Base-by-base conservation (phyloP, 1,140 invertebrate species). In the Tachypleus tridentatus region DNA sequence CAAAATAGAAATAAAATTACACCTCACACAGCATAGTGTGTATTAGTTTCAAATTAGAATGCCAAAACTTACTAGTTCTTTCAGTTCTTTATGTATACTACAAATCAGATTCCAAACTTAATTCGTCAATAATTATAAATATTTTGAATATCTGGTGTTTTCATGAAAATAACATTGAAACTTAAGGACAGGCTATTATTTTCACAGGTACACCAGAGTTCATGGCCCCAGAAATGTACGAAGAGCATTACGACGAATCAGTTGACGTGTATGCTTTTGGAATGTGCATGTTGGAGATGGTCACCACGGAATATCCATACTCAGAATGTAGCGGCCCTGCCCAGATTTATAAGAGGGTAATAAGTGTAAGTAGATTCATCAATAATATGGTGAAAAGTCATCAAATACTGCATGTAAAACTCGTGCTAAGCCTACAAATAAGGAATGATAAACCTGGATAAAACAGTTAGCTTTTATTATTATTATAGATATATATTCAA, bases 201-300 rank as follows among this genome's bases (percentile, higher is more conserved):
- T 75, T 72, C 73, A 71, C 81, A 85, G 87, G 88, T 69, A 98
- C 94, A 50, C 94, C 94, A 3, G 95, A 98, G 79, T 98, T 98
- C 79, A 98, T 98, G 94, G 95, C 95, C 65, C 95, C 97, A 8
- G 97, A 99, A 82, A 98, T 99, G 92, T 99, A 98, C 77, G 95
- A 99, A 78, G 97, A 99, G 78, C 93, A 98, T 78, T 99, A 99
- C 77, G 96, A 99, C 78, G 97, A 99, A 79, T 89, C 87, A 61
- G 97, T 99, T 47, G 97, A 99, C 77, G 94, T 99, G 56, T 99
- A 99, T 80, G 96, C 96, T 4, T 99, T 99, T 81, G 97, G 97
- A 51, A 99, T 99, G 96, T 99, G 97, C 79, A 97, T 99, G 92
- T 82, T 99, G 71, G 97, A 99, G 81, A 99, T 99, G 96, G 95